These are phyloP conservation scores for Drosophila sordidapex DNA, from an alignment of 2,888 invertebrate species.

Conservation along the genomic window DNA sequence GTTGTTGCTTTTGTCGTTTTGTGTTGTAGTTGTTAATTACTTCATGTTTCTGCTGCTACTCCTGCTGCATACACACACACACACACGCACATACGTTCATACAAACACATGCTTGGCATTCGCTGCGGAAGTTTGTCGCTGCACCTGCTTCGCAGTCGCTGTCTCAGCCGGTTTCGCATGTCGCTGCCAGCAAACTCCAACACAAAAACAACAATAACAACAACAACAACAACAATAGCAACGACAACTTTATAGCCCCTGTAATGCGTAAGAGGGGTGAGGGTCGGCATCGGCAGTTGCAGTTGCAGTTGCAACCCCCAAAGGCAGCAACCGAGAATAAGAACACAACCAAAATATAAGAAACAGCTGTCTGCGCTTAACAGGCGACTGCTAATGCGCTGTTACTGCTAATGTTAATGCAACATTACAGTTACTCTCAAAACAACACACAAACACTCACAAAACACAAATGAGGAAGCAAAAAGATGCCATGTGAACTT, in stretches of 20 bases:
- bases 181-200: constrained; percentile 40
- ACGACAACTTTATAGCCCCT: constrained; percentile 74
- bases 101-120: constrained; percentile 40
- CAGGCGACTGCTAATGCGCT: constrained; percentile 17
- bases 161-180: constrained; percentile 73
- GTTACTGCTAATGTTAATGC: constrained; percentile 9
- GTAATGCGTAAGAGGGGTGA: constrained; percentile 63
- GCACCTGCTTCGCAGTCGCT: constrained; percentile 71
- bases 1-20: constrained; percentile 45
- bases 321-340: constrained; percentile 17
- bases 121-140: constrained; percentile 75
- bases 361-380: constrained; percentile 43
- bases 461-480: constrained; percentile 65
- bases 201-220: constrained; percentile 31
- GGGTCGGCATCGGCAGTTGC: constrained; percentile 7
- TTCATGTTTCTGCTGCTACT: constrained; percentile 65
- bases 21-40: constrained; percentile 78
- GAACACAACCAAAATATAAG: constrained; percentile 2
- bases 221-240: constrained; percentile 41
- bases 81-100: constrained; percentile 21
- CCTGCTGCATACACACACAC: constrained; percentile 51
- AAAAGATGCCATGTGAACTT: constrained; percentile 48
- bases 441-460: constrained; percentile 35
- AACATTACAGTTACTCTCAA: constrained; percentile 14
- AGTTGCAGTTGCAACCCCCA: constrained; percentile 60